phyloP scores from a whole-genome alignment of 2,113 vertebrate genomes.

The Butorides virescens region DNA sequence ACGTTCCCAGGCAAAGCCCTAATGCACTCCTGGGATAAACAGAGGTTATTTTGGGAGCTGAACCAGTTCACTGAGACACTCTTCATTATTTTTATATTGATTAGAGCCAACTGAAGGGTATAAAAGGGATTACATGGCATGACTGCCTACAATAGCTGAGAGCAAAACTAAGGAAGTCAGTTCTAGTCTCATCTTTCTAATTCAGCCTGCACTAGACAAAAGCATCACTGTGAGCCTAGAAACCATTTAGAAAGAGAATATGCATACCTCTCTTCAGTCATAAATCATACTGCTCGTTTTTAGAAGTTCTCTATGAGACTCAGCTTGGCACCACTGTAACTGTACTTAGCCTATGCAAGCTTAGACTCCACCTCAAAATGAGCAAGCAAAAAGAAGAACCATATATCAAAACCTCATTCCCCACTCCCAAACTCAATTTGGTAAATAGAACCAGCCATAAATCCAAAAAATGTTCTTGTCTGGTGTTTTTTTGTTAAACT shows the following conservation, averaged over 20 bases:
- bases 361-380: neutral
- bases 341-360: neutral
- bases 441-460: slow-evolving; percentile 9
- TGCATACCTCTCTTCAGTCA: neutral
- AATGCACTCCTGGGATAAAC: neutral
- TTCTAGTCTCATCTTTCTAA: neutral
- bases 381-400: neutral
- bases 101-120: neutral
- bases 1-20: neutral
- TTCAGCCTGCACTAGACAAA: neutral
- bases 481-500: neutral
- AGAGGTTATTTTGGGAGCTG: neutral
- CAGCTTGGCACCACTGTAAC: neutral
- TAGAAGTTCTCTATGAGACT: neutral
- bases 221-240: neutral
- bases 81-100: neutral
- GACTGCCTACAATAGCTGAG: neutral
- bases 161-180: neutral
- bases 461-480: neutral
- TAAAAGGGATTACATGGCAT: neutral
- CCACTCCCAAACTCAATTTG: neutral
- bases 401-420: neutral
- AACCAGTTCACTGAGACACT: neutral
- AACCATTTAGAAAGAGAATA: slow-evolving; percentile 6
- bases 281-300: neutral